A percentile compares a stretch with the other conserved stretches of the same genome.
Conservation (phyloP, 2,113 vertebrate genomes). For the Sardina pilchardus region DNA sequence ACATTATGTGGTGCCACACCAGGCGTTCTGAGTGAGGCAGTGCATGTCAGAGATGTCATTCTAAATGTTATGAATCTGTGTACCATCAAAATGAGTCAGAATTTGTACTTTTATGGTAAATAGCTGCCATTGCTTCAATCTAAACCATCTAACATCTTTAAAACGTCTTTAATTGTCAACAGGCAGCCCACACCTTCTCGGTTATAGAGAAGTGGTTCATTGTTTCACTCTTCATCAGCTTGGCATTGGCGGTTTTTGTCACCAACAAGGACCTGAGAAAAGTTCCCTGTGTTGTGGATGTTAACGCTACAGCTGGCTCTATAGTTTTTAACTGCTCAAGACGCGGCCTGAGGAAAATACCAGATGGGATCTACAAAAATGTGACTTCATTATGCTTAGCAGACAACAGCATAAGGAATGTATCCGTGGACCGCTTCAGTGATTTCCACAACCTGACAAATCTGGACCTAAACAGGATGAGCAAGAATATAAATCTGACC, state of each 20-base stretch:
- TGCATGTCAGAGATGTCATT: too few relatives aligned
- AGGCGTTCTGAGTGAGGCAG: too few relatives aligned
- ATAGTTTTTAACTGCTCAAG: slow-evolving; percentile 62
- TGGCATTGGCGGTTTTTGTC: slow-evolving; percentile 30
- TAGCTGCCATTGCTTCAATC: not conserved
- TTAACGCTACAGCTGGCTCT: slow-evolving; percentile 1
- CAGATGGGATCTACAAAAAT: slow-evolving; percentile 58
- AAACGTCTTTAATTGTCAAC: slow-evolving; percentile 51
- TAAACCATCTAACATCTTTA: not conserved
- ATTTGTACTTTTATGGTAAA: too few relatives aligned
- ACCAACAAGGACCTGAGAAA: slow-evolving; percentile 48
- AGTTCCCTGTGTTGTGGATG: slow-evolving; percentile 66
- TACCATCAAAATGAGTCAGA: too few relatives aligned
- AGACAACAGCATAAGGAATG: slow-evolving; percentile 64
- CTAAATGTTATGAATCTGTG: too few relatives aligned
- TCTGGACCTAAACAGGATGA: slow-evolving; percentile 61
- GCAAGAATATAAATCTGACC: slow-evolving; percentile 26
- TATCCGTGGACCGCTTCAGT: slow-evolving; percentile 57
- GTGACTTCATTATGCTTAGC: slow-evolving; percentile 67
- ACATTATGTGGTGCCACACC: too few relatives aligned
- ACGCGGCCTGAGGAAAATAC: slow-evolving; percentile 61
- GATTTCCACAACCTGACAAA: slow-evolving; percentile 59
- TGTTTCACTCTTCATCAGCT: slow-evolving; percentile 38
- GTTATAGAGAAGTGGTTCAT: slow-evolving; percentile 39
- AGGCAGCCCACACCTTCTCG: slow-evolving; percentile 54